A percentile compares a stretch with the other conserved stretches of the same genome.
These are phyloP conservation scores for Drosophila paucipuncta DNA, from an alignment of 2,888 invertebrate species.

Conservation along the genomic window DNA sequence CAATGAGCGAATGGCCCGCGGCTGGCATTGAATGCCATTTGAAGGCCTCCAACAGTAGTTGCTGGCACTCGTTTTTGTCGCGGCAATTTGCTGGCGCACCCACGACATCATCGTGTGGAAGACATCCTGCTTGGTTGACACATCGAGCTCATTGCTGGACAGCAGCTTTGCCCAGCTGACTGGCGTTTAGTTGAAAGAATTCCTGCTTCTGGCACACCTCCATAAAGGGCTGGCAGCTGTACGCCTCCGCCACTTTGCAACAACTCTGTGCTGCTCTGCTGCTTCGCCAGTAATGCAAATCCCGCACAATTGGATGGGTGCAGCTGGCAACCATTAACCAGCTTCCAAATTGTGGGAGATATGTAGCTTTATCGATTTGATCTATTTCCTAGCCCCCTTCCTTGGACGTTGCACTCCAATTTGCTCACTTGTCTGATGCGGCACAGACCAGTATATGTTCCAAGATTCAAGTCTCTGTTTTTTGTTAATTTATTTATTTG, in stretches of 20 bases:
- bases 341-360: too few species aligned
- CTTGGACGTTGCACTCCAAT: neutral
- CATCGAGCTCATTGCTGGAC: slow-evolving; percentile 96
- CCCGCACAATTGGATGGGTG: slow-evolving; percentile 96
- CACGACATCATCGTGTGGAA: slow-evolving; percentile 94
- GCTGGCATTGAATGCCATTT: too few species aligned
- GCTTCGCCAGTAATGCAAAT: slow-evolving; percentile 96
- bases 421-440: neutral
- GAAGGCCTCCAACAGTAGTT: too few species aligned
- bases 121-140: slow-evolving; percentile 94
- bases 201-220: slow-evolving; percentile 87
- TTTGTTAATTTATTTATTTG: neutral
- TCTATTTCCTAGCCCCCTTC: neutral
- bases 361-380: neutral
- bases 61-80: too few species aligned
- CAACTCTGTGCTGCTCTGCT: slow-evolving; percentile 92
- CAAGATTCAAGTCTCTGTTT: too few species aligned
- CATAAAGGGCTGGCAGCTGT: slow-evolving; percentile 93
- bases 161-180: slow-evolving; percentile 93
- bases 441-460: too few species aligned
- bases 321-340: slow-evolving; percentile 85
- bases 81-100: slow-evolving; percentile 87
- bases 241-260: slow-evolving; percentile 92
- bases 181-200: slow-evolving; percentile 87
- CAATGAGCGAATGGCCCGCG: too few species aligned